These are phyloP conservation scores for Acleris emargana DNA, from an alignment of 2,888 invertebrate genomes.

Conservation along the genomic window DNA sequence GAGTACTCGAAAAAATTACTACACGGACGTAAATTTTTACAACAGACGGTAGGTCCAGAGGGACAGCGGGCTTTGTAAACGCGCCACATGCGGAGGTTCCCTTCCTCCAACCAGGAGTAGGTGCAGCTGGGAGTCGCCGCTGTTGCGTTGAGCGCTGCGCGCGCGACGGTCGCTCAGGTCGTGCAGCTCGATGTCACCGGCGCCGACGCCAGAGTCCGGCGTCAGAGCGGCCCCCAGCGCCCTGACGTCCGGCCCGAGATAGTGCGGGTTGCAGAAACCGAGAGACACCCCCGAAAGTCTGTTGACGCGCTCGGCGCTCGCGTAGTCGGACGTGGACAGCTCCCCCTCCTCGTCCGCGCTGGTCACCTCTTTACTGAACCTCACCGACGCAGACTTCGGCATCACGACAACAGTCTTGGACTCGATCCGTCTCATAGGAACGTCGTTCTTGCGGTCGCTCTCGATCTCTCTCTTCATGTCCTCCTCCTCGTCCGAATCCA, in stretches of 20 bases:
- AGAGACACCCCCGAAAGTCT: constrained; percentile 78
- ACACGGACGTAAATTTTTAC: constrained; percentile 43
- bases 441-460: constrained; percentile 55
- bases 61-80: constrained; percentile 89
- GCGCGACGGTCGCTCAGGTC: constrained; percentile 57
- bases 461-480: constrained; percentile 56
- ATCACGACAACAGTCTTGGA: constrained; percentile 70
- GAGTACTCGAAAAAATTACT: not conserved
- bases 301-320: constrained; percentile 88
- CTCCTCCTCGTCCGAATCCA: constrained; percentile 87
- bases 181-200: constrained; percentile 71
- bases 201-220: constrained; percentile 86
- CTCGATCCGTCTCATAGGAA: constrained; percentile 80
- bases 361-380: constrained; percentile 79
- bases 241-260: constrained; percentile 87
- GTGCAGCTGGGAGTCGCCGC: constrained; percentile 60
- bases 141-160: constrained; percentile 37
- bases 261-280: constrained; percentile 91
- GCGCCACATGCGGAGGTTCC: constrained; percentile 86
- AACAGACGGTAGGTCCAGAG: constrained; percentile 89
- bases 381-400: constrained; percentile 84
- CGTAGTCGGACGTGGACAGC: constrained; percentile 89
- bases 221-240: constrained; percentile 87
- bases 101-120: constrained; percentile 54
- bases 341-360: constrained; percentile 82